A percentile compares a stretch with the other conserved stretches of the same genome.
Evolutionary conservation across 2,113 vertebrate species (phyloP).

Genomic region (Corythaeola cristata): DNA sequence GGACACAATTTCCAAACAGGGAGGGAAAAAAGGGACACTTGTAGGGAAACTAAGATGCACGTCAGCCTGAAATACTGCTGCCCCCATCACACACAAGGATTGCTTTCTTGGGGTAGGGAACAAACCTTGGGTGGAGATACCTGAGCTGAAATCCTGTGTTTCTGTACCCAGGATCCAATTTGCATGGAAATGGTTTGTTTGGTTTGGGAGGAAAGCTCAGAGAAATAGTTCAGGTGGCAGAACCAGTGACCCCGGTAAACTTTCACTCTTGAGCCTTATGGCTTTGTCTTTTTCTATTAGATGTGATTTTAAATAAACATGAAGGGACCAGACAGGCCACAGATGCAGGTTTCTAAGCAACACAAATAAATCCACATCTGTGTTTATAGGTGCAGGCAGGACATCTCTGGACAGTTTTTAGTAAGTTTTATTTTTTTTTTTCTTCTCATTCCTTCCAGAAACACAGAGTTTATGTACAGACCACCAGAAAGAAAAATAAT

Average conservation of each 20-base stretch:
- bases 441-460: neutral
- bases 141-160: neutral
- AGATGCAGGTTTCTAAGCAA: conserved; percentile 48
- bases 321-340: conserved; percentile 34
- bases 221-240: conserved; percentile 23
- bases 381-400: neutral
- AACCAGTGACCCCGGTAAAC: conserved; percentile 46
- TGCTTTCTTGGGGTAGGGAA: neutral
- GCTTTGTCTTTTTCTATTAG: conserved; percentile 35
- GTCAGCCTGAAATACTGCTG: neutral
- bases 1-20: neutral
- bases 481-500: neutral
- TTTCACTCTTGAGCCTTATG: conserved; percentile 38
- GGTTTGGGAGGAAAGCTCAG: neutral
- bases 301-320: conserved; percentile 67
- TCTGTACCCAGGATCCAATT: neutral
- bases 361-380: conserved; percentile 13
- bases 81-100: neutral
- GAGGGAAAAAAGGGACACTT: neutral
- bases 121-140: neutral
- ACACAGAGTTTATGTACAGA: neutral
- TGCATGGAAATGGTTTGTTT: neutral
- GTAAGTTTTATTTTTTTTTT: neutral
- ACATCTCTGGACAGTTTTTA: neutral
- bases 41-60: neutral